phyloP scores from a whole-genome alignment of 2,113 vertebrate species.

The Pithys albifrons region DNA sequence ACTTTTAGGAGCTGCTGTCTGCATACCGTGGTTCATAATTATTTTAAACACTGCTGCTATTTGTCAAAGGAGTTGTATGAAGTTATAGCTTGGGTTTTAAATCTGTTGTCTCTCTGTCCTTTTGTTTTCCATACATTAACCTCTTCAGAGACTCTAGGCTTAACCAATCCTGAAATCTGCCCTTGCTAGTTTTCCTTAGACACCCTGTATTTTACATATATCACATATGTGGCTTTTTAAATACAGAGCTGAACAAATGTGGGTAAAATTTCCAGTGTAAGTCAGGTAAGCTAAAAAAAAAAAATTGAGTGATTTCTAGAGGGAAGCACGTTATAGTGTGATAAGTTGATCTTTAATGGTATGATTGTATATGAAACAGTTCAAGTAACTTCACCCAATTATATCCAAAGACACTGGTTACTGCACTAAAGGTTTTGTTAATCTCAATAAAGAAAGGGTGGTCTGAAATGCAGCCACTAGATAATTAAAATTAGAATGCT shows the following conservation, averaged over 20 bases:
- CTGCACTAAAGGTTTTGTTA: constrained; percentile 40
- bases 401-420: constrained; percentile 7
- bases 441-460: constrained; percentile 27
- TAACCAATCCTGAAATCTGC: neutral
- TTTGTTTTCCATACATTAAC: neutral
- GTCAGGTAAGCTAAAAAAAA: neutral
- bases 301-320: neutral
- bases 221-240: neutral
- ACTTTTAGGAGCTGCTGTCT: neutral
- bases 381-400: neutral
- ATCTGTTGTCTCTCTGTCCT: neutral
- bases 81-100: neutral
- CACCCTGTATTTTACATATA: rapidly evolving
- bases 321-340: neutral
- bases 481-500: constrained; percentile 77
- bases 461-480: constrained; percentile 36
- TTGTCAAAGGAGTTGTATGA: neutral
- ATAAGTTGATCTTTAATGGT: neutral
- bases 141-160: neutral
- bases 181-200: neutral
- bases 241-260: neutral
- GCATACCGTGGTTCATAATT: neutral
- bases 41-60: neutral
- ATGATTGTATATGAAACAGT: neutral
- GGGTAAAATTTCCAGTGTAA: neutral